A percentile compares a stretch with the other conserved stretches of the same genome.
phyloP scores from a whole-genome alignment of 2,113 vertebrate species.

The Apteryx mantelli region DNA sequence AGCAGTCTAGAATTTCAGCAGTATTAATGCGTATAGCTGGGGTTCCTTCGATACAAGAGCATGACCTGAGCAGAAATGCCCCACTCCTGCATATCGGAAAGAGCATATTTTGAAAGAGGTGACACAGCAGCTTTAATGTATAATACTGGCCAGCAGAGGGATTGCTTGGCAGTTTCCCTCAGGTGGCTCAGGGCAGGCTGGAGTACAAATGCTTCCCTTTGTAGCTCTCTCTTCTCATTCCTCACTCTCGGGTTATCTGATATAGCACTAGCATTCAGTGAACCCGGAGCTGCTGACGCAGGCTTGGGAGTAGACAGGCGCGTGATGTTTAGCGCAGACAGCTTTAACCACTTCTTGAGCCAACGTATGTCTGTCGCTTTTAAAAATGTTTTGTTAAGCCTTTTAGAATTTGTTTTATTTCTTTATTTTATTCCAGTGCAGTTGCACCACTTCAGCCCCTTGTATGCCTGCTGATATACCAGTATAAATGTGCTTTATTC shows the following conservation, averaged over 20 bases:
- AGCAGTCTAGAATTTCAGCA: not conserved
- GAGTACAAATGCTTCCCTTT: not conserved
- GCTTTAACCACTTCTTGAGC: not conserved
- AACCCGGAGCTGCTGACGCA: fast-evolving
- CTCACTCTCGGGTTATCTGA: not conserved
- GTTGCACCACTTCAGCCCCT: fast-evolving
- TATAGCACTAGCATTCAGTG: not conserved
- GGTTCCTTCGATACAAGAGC: fast-evolving
- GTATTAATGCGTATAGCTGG: fast-evolving
- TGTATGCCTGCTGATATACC: fast-evolving
- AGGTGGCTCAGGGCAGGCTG: not conserved
- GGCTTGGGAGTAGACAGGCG: not conserved
- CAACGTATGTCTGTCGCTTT: not conserved
- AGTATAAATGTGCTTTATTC: not conserved
- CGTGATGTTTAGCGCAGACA: not conserved
- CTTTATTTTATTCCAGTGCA: fast-evolving
- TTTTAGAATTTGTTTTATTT: not conserved
- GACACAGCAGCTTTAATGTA: not conserved
- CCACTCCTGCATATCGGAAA: fast-evolving
- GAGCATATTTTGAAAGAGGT: fast-evolving
- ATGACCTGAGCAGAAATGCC: not conserved
- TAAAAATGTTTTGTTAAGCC: not conserved
- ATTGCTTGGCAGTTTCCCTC: not conserved
- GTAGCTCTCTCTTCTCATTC: not conserved
- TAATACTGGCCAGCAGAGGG: not conserved